These are phyloP conservation scores for Agrochola circellaris DNA, from an alignment of 2,888 invertebrate genomes.

Conservation along the genomic window DNA sequence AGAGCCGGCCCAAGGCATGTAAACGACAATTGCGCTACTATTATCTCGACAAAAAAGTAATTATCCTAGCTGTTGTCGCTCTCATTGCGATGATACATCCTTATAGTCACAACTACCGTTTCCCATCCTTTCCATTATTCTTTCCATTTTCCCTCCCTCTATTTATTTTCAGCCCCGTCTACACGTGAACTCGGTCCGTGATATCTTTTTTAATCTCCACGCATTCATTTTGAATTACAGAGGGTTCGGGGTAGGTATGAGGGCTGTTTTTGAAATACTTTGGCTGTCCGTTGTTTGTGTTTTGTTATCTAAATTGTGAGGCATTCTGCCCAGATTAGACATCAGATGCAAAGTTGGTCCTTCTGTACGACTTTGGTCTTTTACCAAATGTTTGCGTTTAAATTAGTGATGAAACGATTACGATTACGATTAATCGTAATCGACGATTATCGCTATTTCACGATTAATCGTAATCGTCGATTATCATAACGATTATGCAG, in stretches of 20 bases:
- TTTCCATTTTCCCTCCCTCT: slow-evolving; percentile 65
- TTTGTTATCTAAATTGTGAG: slow-evolving; percentile 63
- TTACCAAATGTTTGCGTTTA: slow-evolving; percentile 38
- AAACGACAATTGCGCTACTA: slow-evolving; percentile 38
- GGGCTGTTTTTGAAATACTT: slow-evolving; percentile 55
- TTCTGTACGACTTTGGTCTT: slow-evolving; percentile 39
- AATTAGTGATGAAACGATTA: too few relatives aligned
- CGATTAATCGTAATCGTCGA: too few relatives aligned
- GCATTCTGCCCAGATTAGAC: slow-evolving; percentile 58
- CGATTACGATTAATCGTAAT: too few relatives aligned
- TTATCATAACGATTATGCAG: too few relatives aligned
- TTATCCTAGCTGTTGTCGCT: slow-evolving; percentile 46
- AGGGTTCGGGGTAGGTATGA: slow-evolving; percentile 47
- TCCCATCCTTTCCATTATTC: slow-evolving; percentile 56
- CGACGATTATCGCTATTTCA: too few relatives aligned
- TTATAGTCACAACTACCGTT: slow-evolving; percentile 37
- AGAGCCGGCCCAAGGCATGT: slow-evolving; percentile 29
- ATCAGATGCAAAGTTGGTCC: slow-evolving; percentile 45
- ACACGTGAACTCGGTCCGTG: slow-evolving; percentile 66
- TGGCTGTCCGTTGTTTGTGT: slow-evolving; percentile 55
- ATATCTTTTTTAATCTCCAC: slow-evolving; percentile 73
- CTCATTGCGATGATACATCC: slow-evolving; percentile 39
- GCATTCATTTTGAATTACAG: slow-evolving; percentile 66
- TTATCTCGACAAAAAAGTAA: slow-evolving; percentile 42
- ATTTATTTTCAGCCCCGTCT: slow-evolving; percentile 61